These are phyloP conservation scores for Aphelinus atriplicis DNA, from an alignment of 1,140 invertebrate species.

Conservation along the genomic window DNA sequence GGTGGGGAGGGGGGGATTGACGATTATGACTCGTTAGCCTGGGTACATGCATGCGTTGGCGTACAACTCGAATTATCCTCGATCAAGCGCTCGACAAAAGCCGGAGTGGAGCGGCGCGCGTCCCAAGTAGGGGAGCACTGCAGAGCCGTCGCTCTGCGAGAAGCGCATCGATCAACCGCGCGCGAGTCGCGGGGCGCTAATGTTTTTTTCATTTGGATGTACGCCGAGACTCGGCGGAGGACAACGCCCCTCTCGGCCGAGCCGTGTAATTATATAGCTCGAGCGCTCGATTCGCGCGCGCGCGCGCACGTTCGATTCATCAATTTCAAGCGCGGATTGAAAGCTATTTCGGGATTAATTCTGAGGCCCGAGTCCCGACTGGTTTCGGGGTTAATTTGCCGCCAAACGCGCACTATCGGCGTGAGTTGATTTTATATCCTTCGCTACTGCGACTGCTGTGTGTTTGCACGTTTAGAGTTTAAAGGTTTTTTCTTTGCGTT, in stretches of 20 bases:
- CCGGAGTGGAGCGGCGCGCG: no score
- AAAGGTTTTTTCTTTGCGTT: no score
- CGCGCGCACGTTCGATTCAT: constrained; percentile 8
- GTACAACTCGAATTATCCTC: constrained; percentile 29
- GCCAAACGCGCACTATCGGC: no score
- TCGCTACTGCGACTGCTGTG: no score
- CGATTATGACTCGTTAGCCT: constrained; percentile 48
- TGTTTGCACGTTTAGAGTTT: no score
- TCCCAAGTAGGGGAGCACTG: no score
- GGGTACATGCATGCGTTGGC: constrained; percentile 7
- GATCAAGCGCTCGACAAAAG: background rate
- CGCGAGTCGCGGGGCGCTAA: background rate
- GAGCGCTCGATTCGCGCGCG: constrained; percentile 10
- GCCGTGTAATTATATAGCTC: background rate
- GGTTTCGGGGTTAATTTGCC: no score
- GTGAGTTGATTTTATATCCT: no score
- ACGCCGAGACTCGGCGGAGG: background rate
- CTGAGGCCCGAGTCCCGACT: no score
- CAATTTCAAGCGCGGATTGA: background rate
- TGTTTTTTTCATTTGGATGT: constrained; percentile 19
- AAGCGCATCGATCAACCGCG: no score
- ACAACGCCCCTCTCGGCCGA: background rate
- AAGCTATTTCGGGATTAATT: background rate
- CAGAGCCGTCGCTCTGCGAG: no score
- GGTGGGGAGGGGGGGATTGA: constrained; percentile 28